Conservation (phyloP, 2,797 vertebrate genomes). For the Synaphobranchus kaupii region DNA sequence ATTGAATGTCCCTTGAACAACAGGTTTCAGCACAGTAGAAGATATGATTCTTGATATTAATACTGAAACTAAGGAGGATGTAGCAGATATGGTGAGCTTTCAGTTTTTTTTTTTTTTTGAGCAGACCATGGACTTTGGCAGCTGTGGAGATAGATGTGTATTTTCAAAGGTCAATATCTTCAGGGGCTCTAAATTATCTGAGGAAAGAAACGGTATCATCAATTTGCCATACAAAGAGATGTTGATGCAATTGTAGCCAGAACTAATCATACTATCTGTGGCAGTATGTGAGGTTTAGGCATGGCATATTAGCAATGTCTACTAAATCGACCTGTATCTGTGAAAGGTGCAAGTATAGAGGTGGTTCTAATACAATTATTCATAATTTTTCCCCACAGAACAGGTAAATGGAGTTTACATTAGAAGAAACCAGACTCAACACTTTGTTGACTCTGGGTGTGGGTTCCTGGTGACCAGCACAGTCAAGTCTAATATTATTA, state of each 20-base stretch:
- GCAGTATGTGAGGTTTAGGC: neutral
- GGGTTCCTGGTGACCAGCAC: no score
- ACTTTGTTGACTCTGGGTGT: no score
- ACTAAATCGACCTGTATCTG: neutral
- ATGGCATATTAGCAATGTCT: neutral
- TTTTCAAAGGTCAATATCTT: constrained; percentile 2
- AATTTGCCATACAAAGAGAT: neutral
- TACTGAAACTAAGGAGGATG: neutral
- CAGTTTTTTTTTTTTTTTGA: neutral
- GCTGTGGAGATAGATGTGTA: neutral
- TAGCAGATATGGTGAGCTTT: neutral
- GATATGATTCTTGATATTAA: neutral
- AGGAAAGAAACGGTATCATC: neutral
- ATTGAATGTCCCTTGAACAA: neutral
- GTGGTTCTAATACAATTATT: neutral
- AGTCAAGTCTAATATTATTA: no score
- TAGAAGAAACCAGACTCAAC: no score
- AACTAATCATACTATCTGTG: neutral
- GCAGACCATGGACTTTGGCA: neutral
- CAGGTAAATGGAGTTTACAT: neutral
- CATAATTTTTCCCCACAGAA: neutral
- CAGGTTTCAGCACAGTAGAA: neutral
- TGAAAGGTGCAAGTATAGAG: neutral
- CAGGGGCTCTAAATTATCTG: neutral
- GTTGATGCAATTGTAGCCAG: neutral